phyloP scores from a whole-genome alignment of 2,797 vertebrate genomes.

The Aselliscus stoliczkanus region DNA sequence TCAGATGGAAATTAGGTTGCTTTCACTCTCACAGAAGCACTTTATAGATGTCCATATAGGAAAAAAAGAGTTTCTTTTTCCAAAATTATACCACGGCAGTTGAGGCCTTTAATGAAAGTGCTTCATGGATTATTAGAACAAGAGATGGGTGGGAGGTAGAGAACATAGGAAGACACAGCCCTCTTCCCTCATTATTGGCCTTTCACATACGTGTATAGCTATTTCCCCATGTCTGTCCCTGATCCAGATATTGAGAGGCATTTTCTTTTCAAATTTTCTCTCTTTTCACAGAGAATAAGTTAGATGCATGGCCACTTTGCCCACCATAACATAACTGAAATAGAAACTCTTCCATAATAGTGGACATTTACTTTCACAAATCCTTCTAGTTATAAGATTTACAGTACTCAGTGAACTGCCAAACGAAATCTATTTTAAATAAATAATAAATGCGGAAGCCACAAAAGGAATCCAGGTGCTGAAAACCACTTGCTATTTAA shows the following conservation, averaged over 20 bases:
- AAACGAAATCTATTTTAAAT: neutral
- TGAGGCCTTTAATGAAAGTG: neutral
- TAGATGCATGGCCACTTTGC: neutral
- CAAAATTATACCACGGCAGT: neutral
- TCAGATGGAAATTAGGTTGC: neutral
- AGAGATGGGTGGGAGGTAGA: neutral
- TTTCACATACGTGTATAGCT: neutral
- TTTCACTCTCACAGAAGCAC: neutral
- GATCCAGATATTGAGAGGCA: neutral
- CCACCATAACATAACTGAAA: neutral
- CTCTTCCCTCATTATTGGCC: neutral
- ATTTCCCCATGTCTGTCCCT: neutral
- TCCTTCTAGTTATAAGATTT: conserved; percentile 5
- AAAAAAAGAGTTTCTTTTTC: neutral
- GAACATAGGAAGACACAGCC: neutral
- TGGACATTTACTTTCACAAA: neutral
- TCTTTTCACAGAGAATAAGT: conserved; percentile 18
- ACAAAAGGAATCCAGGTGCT: neutral
- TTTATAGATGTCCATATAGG: neutral
- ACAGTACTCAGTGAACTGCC: neutral
- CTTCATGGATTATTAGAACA: neutral
- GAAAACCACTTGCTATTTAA: neutral
- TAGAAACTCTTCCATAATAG: neutral
- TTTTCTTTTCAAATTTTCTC: conserved; percentile 6
- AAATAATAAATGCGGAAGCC: neutral